Evolutionary conservation across 2,888 invertebrate genomes (phyloP).

Genomic region (Troides helena): DNA sequence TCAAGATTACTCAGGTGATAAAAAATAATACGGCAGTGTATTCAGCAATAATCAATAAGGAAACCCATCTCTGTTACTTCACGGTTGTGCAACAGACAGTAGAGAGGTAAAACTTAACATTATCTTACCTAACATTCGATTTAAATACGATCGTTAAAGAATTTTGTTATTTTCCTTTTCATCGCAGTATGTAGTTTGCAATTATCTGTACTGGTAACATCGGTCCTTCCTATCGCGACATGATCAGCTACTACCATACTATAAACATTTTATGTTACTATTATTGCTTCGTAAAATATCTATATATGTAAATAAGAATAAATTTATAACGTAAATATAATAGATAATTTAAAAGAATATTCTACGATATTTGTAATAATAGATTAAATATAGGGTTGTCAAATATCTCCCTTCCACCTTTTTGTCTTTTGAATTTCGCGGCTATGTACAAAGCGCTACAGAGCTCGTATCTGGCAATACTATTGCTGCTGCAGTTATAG

Average conservation of each 20-base stretch:
- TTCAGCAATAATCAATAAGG: conserved; percentile 21
- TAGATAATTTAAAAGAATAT: too few species aligned
- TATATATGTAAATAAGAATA: too few species aligned
- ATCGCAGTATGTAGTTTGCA: not conserved
- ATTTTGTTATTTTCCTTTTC: conserved; percentile 16
- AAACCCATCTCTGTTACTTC: conserved; percentile 22
- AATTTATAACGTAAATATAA: too few species aligned
- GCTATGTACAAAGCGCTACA: too few species aligned
- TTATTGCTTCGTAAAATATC: not conserved
- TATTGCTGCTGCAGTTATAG: too few species aligned
- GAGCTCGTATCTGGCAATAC: too few species aligned
- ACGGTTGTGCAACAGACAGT: conserved; percentile 10
- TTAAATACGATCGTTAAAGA: conserved; percentile 3
- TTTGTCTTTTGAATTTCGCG: too few species aligned
- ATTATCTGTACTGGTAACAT: not conserved
- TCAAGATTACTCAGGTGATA: not conserved
- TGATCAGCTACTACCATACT: not conserved
- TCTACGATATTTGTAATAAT: too few species aligned
- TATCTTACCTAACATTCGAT: conserved; percentile 19
- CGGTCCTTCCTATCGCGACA: not conserved
- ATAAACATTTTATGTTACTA: not conserved
- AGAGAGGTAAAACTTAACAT: not conserved
- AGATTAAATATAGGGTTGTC: too few species aligned
- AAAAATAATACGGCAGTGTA: not conserved
- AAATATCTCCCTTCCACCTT: too few species aligned